Base-by-base conservation (phyloP, 2,888 invertebrate genomes). In the Zonitis immaculata region DNA sequence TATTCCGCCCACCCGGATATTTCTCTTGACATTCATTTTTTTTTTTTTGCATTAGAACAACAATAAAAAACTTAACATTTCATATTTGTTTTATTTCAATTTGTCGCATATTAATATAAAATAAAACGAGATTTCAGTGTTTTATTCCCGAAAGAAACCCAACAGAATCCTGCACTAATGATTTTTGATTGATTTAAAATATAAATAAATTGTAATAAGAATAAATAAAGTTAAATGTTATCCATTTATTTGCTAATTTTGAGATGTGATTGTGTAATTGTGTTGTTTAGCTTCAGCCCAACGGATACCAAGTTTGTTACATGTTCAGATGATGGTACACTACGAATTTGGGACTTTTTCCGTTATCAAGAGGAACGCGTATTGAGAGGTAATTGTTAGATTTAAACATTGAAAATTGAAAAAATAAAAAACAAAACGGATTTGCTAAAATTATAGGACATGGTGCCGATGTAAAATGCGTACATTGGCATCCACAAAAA, bases 401-500 rank as follows among this genome's bases (percentile, higher is more conserved):
- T 39, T 9, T 2, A 12, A 12, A n/a, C 8, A 47, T 22, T 6
- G 16, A n/a, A 20, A 39, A 39, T n/a, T n/a, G n/a, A 28, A 8
- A 14, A 12, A 48, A 20, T 42, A 20, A 27, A 18, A 9, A 12
- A 22, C 20, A n/a, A 18, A 45, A 25, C 6, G 30, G 8, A 14
- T 12, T 16, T 14, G 30, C 8, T 2, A 26, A 27, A 18, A 54
- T 61, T 61, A 44, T 67, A 86, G 91, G 97, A 64, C 98, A 98
- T 74, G 98, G 98, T 66, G 95, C 97, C 22, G 98, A 98, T 79
- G 98, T 98, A 0, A 97, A 97, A 78, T 96, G 98, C 78, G 96
- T 98, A 6, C 97, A 98, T 75, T 99, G 99, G 99, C 99, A 99
- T 80, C 99, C 99, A 1, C 91, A 93, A 68, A 99, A 98, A 78